Evolutionary conservation across 2,888 invertebrate genomes (phyloP).

Genomic region (Sarcophaga caerulescens): DNA sequence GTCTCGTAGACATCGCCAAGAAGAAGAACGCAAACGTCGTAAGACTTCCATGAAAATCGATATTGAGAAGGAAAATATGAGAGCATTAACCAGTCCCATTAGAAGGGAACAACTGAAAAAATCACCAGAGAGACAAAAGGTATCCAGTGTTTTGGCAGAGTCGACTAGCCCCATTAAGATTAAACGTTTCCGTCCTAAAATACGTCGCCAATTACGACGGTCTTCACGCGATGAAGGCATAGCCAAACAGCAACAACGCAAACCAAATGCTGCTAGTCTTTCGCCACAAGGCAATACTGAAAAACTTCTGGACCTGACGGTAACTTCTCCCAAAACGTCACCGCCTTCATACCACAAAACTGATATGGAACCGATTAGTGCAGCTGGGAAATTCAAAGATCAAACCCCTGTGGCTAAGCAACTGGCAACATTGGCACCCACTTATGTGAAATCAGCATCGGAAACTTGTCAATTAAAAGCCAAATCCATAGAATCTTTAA

Average conservation of each 20-base stretch:
- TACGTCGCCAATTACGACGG: conserved; percentile 78
- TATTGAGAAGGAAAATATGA: conserved; percentile 84
- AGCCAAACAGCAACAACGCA: conserved; percentile 72
- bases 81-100: conserved; percentile 81
- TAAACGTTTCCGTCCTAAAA: conserved; percentile 81
- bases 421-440: conserved; percentile 15
- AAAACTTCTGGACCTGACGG: conserved; percentile 73
- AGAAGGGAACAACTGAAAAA: conserved; percentile 75
- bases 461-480: conserved; percentile 85
- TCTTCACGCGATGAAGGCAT: conserved; percentile 77
- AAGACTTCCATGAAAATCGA: conserved; percentile 90
- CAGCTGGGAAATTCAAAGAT: conserved; percentile 24
- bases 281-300: conserved; percentile 73
- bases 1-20: conserved; percentile 83
- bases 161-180: conserved; percentile 79
- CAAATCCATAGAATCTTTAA: conserved; percentile 90
- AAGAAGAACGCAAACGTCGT: conserved; percentile 87
- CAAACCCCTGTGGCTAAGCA: conserved; percentile 29
- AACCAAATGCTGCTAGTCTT: conserved; percentile 70
- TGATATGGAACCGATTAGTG: conserved; percentile 38
- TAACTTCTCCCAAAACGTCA: conserved; percentile 80
- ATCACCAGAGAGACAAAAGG: conserved; percentile 76
- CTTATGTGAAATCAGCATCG: conserved; percentile 72
- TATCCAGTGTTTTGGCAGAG: conserved; percentile 72
- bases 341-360: conserved; percentile 74